Percentiles rank a stretch among this genome's conserved stretches.
These are phyloP conservation scores for Halcyon badia DNA, from an alignment of 2,797 vertebrate species.

Conservation along the genomic window DNA sequence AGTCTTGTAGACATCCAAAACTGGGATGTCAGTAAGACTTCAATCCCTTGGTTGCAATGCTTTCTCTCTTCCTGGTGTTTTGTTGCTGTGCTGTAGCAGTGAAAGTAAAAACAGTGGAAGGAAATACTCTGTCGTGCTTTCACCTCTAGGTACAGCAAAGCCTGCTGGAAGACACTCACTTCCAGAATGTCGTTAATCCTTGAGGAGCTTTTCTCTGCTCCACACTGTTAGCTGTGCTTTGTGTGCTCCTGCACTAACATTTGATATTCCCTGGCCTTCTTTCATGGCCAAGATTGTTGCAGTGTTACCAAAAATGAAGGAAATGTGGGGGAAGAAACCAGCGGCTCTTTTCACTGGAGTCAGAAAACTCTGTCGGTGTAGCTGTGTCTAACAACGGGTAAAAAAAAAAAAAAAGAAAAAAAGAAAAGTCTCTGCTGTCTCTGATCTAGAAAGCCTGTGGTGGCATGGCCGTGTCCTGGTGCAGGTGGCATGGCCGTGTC, in stretches of 20 bases:
- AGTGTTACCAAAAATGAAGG: background rate
- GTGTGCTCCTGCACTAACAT: background rate
- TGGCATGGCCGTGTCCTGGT: background rate
- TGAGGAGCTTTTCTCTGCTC: background rate
- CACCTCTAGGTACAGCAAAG: background rate
- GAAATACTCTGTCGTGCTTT: background rate
- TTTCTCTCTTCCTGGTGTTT: background rate
- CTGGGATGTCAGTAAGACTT: background rate
- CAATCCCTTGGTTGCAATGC: background rate
- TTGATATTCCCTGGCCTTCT: background rate
- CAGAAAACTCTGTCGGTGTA: background rate
- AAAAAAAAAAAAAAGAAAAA: accelerated
- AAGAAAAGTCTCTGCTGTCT: background rate
- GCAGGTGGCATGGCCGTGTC: accelerated
- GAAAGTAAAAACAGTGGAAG: background rate
- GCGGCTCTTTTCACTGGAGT: background rate
- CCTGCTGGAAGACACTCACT: background rate
- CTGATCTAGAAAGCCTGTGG: background rate
- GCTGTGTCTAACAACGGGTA: background rate
- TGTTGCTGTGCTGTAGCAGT: background rate
- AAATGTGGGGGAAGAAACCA: accelerated
- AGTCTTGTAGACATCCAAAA: background rate
- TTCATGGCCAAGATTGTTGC: background rate
- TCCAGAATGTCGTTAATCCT: background rate
- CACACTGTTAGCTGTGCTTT: background rate